phyloP scores from a whole-genome alignment of 2,888 invertebrate species.

The Julus scandinavius region DNA sequence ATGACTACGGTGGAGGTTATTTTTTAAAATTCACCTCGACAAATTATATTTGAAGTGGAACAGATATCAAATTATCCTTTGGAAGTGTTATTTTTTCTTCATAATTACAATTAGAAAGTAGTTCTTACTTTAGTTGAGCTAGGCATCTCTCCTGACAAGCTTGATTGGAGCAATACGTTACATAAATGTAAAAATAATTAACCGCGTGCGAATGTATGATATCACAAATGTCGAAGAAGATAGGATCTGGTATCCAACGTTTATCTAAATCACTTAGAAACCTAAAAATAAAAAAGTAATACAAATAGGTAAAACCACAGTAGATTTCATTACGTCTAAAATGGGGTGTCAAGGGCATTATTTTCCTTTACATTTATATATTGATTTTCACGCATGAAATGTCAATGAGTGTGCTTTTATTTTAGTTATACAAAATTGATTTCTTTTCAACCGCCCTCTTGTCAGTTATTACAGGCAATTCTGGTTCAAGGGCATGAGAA shows the following conservation, averaged over 20 bases:
- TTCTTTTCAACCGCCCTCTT: neutral
- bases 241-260: slow-evolving; percentile 43
- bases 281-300: slow-evolving; percentile 18
- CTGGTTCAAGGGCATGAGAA: no score
- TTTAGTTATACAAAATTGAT: neutral
- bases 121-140: slow-evolving; percentile 44
- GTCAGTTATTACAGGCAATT: no score
- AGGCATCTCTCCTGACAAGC: slow-evolving; percentile 53
- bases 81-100: no score
- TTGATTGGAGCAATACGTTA: slow-evolving; percentile 54
- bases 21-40: no score
- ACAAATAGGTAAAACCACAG: neutral
- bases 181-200: slow-evolving; percentile 44
- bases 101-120: neutral
- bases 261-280: slow-evolving; percentile 47
- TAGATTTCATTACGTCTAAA: neutral
- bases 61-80: no score
- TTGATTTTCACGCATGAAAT: no score
- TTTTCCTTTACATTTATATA: no score
- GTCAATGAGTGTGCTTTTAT: neutral
- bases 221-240: slow-evolving; percentile 51
- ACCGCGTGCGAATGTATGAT: slow-evolving; percentile 43
- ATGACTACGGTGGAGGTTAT: no score
- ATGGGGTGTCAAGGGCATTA: no score
- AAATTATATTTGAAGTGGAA: no score